These are phyloP conservation scores for Beroe forskalii DNA, from an alignment of 37 sponge, comb jelly and placozoan genomes.

Conservation along the genomic window DNA sequence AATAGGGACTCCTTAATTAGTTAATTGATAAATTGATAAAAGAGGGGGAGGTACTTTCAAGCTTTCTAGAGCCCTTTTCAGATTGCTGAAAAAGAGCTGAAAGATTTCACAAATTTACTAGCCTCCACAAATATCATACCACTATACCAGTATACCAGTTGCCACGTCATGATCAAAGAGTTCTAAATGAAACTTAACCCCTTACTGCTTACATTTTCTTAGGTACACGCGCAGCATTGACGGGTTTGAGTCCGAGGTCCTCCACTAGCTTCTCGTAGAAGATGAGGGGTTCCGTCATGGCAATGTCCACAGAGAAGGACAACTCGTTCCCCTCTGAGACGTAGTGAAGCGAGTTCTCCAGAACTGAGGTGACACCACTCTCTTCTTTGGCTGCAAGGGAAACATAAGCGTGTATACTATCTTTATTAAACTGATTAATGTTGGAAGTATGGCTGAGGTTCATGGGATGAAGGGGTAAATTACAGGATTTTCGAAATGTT, in stretches of 20 bases:
- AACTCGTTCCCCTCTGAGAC: conserved; percentile 20
- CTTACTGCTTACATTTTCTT: conserved; percentile 27
- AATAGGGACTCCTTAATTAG: not conserved
- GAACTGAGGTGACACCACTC: conserved; percentile 2
- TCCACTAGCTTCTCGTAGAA: conserved; percentile 9
- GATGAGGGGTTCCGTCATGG: not conserved
- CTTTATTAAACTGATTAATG: no score
- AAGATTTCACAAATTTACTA: no score
- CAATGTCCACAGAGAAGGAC: conserved; percentile 40
- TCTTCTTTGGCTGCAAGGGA: conserved; percentile 18
- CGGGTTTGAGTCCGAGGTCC: conserved; percentile 28
- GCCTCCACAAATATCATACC: not conserved
- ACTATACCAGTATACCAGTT: not conserved
- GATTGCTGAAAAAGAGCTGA: no score
- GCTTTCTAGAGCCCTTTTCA: no score
- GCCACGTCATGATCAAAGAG: not conserved
- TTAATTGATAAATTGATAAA: not conserved
- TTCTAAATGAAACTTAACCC: not conserved
- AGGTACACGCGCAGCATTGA: not conserved
- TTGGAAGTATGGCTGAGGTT: no score
- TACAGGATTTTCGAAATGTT: no score
- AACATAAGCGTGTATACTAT: no score
- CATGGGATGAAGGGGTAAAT: no score
- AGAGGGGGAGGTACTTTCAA: no score
- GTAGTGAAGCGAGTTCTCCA: conserved; percentile 40